A percentile compares a stretch with the other conserved stretches of the same genome.
phyloP scores from a whole-genome alignment of 2,888 invertebrate genomes.

The Chelonus formosanus region DNA sequence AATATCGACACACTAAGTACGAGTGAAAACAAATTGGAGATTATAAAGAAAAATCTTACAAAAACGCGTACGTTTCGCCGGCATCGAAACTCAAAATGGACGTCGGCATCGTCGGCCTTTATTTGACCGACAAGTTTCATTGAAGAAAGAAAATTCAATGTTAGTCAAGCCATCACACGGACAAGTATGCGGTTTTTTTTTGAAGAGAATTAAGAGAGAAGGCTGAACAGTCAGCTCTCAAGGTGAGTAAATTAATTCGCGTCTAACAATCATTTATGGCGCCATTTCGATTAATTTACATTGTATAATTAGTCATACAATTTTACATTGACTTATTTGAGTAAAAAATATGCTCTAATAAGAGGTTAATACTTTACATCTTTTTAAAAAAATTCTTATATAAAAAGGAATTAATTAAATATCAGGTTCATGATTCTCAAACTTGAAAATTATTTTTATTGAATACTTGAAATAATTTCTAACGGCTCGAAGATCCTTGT shows the following conservation, averaged over 20 bases:
- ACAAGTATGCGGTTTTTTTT: neutral
- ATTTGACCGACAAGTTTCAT: constrained; percentile 1
- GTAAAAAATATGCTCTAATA: neutral
- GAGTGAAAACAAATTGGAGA: too few relatives aligned
- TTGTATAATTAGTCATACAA: constrained; percentile 27
- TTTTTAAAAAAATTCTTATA: too few relatives aligned
- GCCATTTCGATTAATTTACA: constrained; percentile 29
- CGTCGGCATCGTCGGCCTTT: constrained; percentile 19
- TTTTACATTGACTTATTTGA: constrained; percentile 2
- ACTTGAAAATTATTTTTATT: neutral
- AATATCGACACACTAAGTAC: too few relatives aligned
- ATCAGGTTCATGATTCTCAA: too few relatives aligned
- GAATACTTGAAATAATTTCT: neutral
- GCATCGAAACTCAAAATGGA: constrained; percentile 18
- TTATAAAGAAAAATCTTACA: neutral
- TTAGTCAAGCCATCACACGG: too few relatives aligned
- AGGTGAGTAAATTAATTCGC: constrained; percentile 26
- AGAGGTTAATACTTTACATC: neutral
- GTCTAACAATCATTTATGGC: neutral
- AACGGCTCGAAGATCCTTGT: constrained; percentile 19
- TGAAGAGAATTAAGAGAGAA: neutral
- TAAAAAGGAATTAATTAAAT: too few relatives aligned
- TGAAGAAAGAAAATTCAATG: too few relatives aligned
- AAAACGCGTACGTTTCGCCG: constrained; percentile 9
- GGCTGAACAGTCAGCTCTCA: neutral